Evolutionary conservation across 2,113 vertebrate genomes (phyloP).

Genomic region (Columba livia): DNA sequence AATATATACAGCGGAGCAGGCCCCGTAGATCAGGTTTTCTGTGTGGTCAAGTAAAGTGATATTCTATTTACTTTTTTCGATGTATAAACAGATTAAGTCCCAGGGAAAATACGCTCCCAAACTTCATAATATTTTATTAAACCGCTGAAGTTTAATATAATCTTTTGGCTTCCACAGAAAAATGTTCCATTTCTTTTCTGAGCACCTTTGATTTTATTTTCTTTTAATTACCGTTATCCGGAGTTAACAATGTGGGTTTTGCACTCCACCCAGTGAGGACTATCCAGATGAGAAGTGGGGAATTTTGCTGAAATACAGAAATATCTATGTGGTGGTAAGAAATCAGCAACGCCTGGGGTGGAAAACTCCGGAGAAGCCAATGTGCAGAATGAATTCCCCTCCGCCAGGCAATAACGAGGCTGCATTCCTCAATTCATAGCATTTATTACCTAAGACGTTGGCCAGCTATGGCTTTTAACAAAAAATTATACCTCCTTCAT

Average conservation of each 20-base stretch:
- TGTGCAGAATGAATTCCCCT: background rate
- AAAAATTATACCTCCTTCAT: background rate
- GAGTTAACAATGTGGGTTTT: slow-evolving; percentile 46
- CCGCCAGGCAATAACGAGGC: background rate
- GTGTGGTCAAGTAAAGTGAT: slow-evolving; percentile 66
- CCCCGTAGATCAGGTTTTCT: slow-evolving; percentile 9
- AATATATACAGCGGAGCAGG: background rate
- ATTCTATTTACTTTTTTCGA: slow-evolving; percentile 62
- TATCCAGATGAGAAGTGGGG: background rate
- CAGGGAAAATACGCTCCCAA: slow-evolving; percentile 56
- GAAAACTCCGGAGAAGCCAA: background rate
- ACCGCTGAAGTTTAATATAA: slow-evolving; percentile 55
- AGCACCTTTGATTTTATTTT: slow-evolving; percentile 63
- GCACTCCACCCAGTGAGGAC: slow-evolving; percentile 46
- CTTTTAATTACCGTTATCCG: slow-evolving; percentile 57
- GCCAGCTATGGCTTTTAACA: background rate
- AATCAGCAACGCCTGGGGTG: background rate
- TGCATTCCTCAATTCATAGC: slow-evolving; percentile 8
- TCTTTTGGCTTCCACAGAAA: slow-evolving; percentile 40
- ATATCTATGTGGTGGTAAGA: background rate
- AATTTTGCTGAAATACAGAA: slow-evolving; percentile 58
- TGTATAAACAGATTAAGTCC: slow-evolving; percentile 62
- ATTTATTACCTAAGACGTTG: background rate
- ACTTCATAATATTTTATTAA: slow-evolving; percentile 62
- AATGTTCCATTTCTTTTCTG: slow-evolving; percentile 51